These are phyloP conservation scores for Ardeotis arabs DNA, from an alignment of 2,113 vertebrate species.

Conservation along the genomic window DNA sequence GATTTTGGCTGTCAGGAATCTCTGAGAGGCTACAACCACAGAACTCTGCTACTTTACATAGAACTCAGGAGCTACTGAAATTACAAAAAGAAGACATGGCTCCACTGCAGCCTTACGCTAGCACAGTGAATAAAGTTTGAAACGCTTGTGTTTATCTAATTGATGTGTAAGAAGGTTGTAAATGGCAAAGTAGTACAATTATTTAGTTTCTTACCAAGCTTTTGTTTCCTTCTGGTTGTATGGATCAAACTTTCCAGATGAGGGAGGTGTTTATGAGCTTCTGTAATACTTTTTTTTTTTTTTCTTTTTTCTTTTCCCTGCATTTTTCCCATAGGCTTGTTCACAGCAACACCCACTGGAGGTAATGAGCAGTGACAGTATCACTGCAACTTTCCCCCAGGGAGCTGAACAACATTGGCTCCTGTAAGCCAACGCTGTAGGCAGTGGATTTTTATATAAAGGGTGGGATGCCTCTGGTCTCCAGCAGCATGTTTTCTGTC, in stretches of 20 bases:
- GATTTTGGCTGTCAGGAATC: background rate
- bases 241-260: background rate
- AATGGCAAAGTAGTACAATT: background rate
- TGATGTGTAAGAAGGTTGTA: background rate
- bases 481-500: conserved; percentile 14
- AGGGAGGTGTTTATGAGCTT: conserved; percentile 2
- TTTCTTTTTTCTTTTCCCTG: background rate
- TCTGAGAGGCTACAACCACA: background rate
- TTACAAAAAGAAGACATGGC: background rate
- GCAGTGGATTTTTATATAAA: background rate
- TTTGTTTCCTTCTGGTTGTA: background rate
- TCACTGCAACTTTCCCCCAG: background rate
- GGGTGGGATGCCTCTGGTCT: conserved; percentile 8
- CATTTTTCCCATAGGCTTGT: conserved; percentile 51
- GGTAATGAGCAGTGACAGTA: conserved; percentile 53
- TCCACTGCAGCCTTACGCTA: background rate
- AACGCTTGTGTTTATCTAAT: background rate
- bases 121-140: background rate
- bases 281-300: background rate
- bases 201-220: background rate
- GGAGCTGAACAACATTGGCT: background rate
- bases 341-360: conserved; percentile 56
- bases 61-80: background rate
- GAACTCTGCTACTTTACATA: background rate
- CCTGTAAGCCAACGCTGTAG: background rate